These are phyloP conservation scores for Drosophila murphyi DNA, from an alignment of 1,140 invertebrate species.

Conservation along the genomic window DNA sequence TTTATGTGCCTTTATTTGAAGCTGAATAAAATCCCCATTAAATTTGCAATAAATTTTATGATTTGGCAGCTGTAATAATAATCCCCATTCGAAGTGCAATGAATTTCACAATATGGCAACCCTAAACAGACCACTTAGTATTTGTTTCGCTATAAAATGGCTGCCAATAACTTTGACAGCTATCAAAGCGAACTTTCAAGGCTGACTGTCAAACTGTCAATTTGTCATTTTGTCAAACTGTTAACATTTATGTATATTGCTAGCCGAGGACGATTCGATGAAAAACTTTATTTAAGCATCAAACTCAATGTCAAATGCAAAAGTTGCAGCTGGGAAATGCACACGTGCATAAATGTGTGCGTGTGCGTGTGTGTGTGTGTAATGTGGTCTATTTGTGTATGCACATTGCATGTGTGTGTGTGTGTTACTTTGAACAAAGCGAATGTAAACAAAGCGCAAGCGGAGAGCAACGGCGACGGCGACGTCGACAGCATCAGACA, in stretches of 20 bases:
- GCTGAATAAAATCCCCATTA: background rate
- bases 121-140: too few species aligned
- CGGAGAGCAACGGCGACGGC: conserved; percentile 37
- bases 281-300: background rate
- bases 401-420: conserved; percentile 48
- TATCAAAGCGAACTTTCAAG: too few species aligned
- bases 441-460: conserved; percentile 68
- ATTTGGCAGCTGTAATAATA: too few species aligned
- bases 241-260: background rate
- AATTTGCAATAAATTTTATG: background rate
- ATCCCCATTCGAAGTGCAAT: too few species aligned
- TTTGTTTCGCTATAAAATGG: too few species aligned
- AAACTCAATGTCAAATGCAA: conserved; percentile 26
- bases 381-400: conserved; percentile 43
- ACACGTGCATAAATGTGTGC: conserved; percentile 23
- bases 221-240: background rate
- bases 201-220: background rate
- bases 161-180: background rate
- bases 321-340: conserved; percentile 40
- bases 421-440: conserved; percentile 59
- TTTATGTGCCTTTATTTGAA: too few species aligned
- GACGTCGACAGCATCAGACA: conserved; percentile 48
- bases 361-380: conserved; percentile 31
- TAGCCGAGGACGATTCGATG: background rate
- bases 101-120: too few species aligned